Conservation (phyloP, 2,888 invertebrate genomes). For the Autographa pulchrina region DNA sequence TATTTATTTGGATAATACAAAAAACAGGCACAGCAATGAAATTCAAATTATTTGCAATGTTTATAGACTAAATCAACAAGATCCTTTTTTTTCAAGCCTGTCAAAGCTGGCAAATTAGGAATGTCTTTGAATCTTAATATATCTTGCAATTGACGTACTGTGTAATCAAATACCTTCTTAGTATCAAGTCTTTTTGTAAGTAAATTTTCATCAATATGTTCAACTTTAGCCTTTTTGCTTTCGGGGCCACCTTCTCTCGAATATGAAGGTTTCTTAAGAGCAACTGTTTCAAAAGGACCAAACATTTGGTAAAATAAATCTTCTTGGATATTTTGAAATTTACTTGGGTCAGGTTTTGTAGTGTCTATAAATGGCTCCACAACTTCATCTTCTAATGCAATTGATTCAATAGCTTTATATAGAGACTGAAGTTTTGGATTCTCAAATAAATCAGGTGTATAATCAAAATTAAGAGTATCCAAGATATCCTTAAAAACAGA, state of each 20-base stretch:
- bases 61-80: constrained; percentile 79
- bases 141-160: constrained; percentile 76
- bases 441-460: constrained; percentile 90
- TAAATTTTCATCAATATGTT: constrained; percentile 72
- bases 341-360: constrained; percentile 76
- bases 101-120: constrained; percentile 71
- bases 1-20: background rate
- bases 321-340: constrained; percentile 72
- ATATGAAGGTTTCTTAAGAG: constrained; percentile 70
- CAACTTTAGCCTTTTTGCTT: constrained; percentile 62
- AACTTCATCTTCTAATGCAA: constrained; percentile 90
- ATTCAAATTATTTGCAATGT: constrained; percentile 60
- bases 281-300: constrained; percentile 77
- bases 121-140: constrained; percentile 74
- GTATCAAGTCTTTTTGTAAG: constrained; percentile 68
- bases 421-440: constrained; percentile 91
- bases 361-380: constrained; percentile 88
- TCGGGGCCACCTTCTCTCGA: constrained; percentile 56
- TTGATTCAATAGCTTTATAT: constrained; percentile 91
- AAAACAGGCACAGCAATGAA: background rate
- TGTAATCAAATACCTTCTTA: constrained; percentile 72
- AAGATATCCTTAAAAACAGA: constrained; percentile 90
- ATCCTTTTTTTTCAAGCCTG: constrained; percentile 77
- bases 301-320: constrained; percentile 82
- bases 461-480: constrained; percentile 89